Evolutionary conservation across 2,113 vertebrate genomes (phyloP).

Genomic region (pig (Sus scrofa)): DNA sequence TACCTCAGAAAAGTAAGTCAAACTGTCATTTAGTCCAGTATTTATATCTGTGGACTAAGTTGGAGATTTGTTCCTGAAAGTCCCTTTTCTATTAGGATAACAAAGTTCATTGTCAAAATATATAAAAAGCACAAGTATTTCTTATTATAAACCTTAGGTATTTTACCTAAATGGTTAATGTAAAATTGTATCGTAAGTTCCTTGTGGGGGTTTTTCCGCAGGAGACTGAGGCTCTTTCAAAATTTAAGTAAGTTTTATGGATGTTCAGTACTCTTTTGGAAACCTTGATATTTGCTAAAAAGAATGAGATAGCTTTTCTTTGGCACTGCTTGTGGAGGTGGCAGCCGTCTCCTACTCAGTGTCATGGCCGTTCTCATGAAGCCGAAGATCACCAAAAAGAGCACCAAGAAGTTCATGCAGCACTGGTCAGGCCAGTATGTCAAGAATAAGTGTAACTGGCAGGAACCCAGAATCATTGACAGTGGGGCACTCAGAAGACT

Average conservation of each 20-base stretch:
- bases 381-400: neutral
- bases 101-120: constrained; percentile 5
- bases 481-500: neutral
- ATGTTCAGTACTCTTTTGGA: neutral
- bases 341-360: neutral
- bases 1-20: neutral
- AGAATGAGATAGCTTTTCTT: neutral
- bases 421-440: neutral
- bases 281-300: constrained; percentile 29
- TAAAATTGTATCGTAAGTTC: constrained; percentile 32
- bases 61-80: neutral
- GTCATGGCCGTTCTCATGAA: neutral
- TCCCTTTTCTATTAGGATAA: constrained; percentile 19
- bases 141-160: neutral
- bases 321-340: neutral
- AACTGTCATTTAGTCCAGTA: constrained; percentile 39
- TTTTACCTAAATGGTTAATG: neutral
- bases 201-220: neutral
- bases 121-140: neutral
- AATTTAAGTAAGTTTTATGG: neutral
- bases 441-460: neutral
- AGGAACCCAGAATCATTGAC: neutral
- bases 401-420: neutral
- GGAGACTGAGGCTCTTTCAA: neutral
- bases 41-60: neutral